Evolutionary conservation across 2,113 vertebrate species (phyloP).

Genomic region (Saccopteryx bilineata): DNA sequence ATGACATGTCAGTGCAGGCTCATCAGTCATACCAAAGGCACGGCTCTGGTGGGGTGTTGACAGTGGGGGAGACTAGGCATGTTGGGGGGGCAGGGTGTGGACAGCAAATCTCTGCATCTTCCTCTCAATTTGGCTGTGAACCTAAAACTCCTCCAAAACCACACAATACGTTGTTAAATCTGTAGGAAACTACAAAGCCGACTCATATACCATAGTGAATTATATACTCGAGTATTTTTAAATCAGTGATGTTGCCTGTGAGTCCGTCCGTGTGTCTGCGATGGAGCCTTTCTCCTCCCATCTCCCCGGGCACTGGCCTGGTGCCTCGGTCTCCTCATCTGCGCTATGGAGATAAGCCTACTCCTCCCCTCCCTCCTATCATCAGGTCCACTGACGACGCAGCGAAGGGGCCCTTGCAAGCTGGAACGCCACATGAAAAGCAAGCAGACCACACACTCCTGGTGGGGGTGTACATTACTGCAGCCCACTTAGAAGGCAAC

Average conservation of each 20-base stretch:
- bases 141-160: not conserved
- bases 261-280: not conserved
- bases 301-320: fast-evolving
- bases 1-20: not conserved
- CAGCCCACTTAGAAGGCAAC: not conserved
- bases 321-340: not conserved
- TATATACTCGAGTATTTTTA: not conserved
- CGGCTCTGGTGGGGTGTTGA: not conserved
- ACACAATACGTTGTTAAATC: not conserved
- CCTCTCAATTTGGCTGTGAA: not conserved
- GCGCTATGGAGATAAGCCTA: not conserved
- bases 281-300: not conserved
- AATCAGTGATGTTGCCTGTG: not conserved
- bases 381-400: not conserved
- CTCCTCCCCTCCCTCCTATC: not conserved
- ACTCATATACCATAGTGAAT: not conserved
- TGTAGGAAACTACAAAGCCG: not conserved
- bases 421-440: not conserved
- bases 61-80: not conserved
- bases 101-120: not conserved
- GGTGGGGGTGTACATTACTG: not conserved
- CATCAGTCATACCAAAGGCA: not conserved
- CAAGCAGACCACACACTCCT: not conserved
- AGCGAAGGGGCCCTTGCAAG: not conserved
- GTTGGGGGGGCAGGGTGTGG: not conserved